Conservation (phyloP, 2,113 vertebrate genomes). For the Embiotoca jacksoni region DNA sequence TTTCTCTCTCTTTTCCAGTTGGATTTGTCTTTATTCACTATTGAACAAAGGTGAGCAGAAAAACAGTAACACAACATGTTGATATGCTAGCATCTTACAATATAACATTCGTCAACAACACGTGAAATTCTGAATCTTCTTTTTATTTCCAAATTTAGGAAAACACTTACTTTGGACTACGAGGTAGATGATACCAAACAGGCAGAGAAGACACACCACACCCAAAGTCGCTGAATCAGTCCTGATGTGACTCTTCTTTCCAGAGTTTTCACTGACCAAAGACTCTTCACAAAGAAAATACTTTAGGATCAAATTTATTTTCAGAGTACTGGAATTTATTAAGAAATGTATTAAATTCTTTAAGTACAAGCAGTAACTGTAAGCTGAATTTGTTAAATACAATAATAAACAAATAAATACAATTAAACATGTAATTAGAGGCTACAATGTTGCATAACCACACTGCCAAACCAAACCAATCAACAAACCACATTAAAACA, state of each 20-base stretch:
- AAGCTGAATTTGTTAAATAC: background rate
- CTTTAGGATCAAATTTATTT: background rate
- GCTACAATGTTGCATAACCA: background rate
- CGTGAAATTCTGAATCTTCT: background rate
- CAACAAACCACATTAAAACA: background rate
- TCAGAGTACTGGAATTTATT: background rate
- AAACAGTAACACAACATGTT: background rate
- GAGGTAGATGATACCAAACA: conserved; percentile 44
- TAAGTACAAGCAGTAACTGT: background rate
- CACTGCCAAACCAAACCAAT: background rate
- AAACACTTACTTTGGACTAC: conserved; percentile 45
- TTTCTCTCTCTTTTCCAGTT: background rate
- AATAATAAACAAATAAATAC: background rate
- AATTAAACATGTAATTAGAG: background rate
- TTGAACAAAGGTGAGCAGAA: background rate
- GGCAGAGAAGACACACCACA: conserved; percentile 45
- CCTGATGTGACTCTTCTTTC: conserved; percentile 16
- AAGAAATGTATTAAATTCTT: background rate
- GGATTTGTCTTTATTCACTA: conserved; percentile 29
- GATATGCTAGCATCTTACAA: background rate
- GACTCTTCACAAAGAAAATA: conserved; percentile 28
- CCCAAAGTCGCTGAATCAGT: background rate
- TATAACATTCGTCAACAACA: background rate
- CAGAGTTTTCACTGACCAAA: background rate
- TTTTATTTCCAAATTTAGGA: background rate